These are phyloP conservation scores for Agelastica alni DNA, from an alignment of 2,888 invertebrate species.

Conservation along the genomic window DNA sequence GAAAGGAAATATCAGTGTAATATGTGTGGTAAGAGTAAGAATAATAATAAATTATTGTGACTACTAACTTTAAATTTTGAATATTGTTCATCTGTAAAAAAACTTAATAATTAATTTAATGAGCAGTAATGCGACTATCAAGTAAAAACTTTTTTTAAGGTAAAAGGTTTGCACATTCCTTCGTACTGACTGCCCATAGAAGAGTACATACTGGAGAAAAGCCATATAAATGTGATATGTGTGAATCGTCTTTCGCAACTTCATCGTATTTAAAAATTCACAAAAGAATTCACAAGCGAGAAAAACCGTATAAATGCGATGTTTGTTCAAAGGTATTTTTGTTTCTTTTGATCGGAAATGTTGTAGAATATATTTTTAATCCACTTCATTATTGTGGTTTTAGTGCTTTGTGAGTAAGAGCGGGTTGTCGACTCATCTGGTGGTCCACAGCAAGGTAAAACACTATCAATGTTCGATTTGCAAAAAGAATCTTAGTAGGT, in stretches of 20 bases:
- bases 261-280: constrained; percentile 54
- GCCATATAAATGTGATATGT: constrained; percentile 49
- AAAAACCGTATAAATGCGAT: constrained; percentile 51
- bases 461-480: constrained; percentile 51
- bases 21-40: constrained; percentile 47
- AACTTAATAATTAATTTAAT: too few relatives aligned
- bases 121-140: too few relatives aligned
- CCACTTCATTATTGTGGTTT: too few relatives aligned
- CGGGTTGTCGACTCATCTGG: constrained; percentile 48
- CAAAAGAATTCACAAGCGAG: constrained; percentile 51
- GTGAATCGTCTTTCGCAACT: constrained; percentile 49
- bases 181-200: constrained; percentile 49
- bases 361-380: too few relatives aligned
- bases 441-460: constrained; percentile 52
- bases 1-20: constrained; percentile 52
- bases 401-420: constrained; percentile 52
- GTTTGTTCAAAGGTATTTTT: constrained; percentile 39
- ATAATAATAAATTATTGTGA: too few relatives aligned
- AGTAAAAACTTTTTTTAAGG: too few relatives aligned
- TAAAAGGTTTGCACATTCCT: constrained; percentile 52
- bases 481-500: constrained; percentile 48
- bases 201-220: constrained; percentile 53
- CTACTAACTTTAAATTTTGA: too few relatives aligned
- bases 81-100: too few relatives aligned
- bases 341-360: too few relatives aligned